Conservation (phyloP, 1,140 invertebrate species). For the Notospermus geniculatus region DNA sequence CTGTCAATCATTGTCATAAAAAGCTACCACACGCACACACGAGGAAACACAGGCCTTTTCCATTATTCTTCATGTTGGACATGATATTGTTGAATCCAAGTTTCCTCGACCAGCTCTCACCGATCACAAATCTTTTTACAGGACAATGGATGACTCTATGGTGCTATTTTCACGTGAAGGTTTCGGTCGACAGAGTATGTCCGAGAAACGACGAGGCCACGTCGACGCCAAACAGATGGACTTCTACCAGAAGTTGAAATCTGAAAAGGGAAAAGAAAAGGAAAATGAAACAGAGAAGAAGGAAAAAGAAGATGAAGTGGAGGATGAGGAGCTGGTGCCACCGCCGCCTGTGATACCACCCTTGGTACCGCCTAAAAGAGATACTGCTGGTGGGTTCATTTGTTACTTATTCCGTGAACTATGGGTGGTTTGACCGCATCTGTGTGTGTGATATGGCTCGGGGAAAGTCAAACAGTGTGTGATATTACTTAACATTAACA, state of each 20-base stretch:
- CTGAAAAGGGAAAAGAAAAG: constrained; percentile 11
- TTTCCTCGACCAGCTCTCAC: too few species aligned
- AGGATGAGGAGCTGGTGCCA: neutral
- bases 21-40: too few species aligned
- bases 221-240: constrained; percentile 91
- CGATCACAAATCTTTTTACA: too few species aligned
- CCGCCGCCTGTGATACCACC: constrained; percentile 1
- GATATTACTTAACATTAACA: too few species aligned
- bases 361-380: neutral
- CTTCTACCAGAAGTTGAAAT: constrained; percentile 92
- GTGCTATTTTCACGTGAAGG: constrained; percentile 81
- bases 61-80: too few species aligned
- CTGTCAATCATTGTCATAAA: too few species aligned
- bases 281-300: neutral
- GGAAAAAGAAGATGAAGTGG: neutral
- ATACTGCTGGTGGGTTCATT: neutral
- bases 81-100: too few species aligned
- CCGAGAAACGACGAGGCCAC: constrained; percentile 88
- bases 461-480: too few species aligned
- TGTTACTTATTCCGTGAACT: too few species aligned
- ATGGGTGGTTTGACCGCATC: too few species aligned
- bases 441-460: too few species aligned
- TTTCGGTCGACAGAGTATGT: constrained; percentile 93
- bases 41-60: too few species aligned
- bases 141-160: constrained; percentile 69